Conservation (phyloP, 1,140 invertebrate species). For the Eriosoma lanigerum region DNA sequence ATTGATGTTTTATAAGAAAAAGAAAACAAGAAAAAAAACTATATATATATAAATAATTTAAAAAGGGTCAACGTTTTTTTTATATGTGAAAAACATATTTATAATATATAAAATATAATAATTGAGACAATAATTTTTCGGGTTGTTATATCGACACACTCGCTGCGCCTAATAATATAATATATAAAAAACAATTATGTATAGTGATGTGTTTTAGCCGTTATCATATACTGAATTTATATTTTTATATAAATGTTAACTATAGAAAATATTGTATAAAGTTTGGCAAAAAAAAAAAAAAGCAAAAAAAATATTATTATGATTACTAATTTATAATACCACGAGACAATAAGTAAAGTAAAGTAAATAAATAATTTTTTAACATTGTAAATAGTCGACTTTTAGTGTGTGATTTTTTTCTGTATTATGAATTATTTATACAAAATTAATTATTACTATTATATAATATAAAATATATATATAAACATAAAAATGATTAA, state of each 20-base stretch:
- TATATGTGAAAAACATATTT: background rate
- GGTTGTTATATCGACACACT: slow-evolving; percentile 5
- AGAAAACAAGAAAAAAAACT: background rate
- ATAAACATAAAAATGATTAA: slow-evolving; percentile 3
- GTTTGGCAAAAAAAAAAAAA: slow-evolving; percentile 23
- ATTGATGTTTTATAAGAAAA: background rate
- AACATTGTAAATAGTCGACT: slow-evolving; percentile 34
- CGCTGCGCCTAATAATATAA: background rate
- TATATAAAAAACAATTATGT: too few relatives aligned
- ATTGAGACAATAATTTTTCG: slow-evolving; percentile 44
- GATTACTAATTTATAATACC: slow-evolving; percentile 2
- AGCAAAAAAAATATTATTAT: background rate
- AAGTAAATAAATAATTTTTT: slow-evolving; percentile 13
- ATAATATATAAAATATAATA: slow-evolving; percentile 11
- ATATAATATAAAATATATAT: slow-evolving; percentile 12
- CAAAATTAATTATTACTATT: too few relatives aligned
- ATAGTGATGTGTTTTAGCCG: slow-evolving; percentile 33
- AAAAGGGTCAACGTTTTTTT: slow-evolving; percentile 42
- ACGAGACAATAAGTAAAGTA: slow-evolving; percentile 48
- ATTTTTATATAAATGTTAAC: slow-evolving; percentile 49
- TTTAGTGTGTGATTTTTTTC: slow-evolving; percentile 32
- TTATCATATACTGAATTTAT: slow-evolving; percentile 49
- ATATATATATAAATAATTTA: background rate
- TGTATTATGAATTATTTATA: slow-evolving; percentile 13
- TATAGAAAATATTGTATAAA: slow-evolving; percentile 20